Evolutionary conservation across 2,113 vertebrate genomes (phyloP).

Genomic region (Elachura formosa): DNA sequence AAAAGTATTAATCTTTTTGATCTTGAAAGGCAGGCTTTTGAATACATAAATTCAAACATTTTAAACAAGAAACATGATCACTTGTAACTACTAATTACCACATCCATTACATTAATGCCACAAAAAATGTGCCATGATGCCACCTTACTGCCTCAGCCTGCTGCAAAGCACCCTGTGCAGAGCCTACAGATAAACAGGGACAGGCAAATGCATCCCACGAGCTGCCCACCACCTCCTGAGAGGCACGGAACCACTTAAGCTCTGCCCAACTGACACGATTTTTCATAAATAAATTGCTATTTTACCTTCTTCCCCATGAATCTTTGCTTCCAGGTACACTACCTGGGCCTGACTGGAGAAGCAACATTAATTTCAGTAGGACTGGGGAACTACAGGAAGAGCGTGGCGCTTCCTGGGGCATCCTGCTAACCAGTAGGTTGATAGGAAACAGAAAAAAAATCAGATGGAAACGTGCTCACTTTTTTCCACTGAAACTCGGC

Average conservation of each 20-base stretch:
- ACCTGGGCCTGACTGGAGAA: too few relatives aligned
- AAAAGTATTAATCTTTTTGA: neutral
- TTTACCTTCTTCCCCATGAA: neutral
- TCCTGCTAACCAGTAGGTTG: neutral
- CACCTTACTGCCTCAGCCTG: neutral
- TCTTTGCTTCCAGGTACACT: neutral
- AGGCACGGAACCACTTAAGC: neutral
- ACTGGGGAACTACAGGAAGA: neutral
- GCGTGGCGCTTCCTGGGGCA: neutral
- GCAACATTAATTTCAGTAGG: neutral
- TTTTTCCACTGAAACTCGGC: constrained; percentile 15
- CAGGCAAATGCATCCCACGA: neutral
- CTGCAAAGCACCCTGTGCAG: neutral
- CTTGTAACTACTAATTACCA: neutral
- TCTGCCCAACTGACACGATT: fast-evolving
- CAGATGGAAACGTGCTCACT: constrained; percentile 29
- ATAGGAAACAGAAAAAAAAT: constrained; percentile 46
- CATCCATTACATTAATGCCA: neutral
- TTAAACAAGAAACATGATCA: neutral
- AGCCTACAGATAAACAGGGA: neutral
- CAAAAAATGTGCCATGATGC: fast-evolving
- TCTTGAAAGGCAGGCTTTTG: neutral
- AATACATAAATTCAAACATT: neutral
- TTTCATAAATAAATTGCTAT: neutral
- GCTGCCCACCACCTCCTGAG: neutral